Percentiles rank a stretch among this genome's conserved stretches.
These are phyloP conservation scores for Lamellibrachia satsuma DNA, from an alignment of 2,888 invertebrate genomes.

Conservation along the genomic window DNA sequence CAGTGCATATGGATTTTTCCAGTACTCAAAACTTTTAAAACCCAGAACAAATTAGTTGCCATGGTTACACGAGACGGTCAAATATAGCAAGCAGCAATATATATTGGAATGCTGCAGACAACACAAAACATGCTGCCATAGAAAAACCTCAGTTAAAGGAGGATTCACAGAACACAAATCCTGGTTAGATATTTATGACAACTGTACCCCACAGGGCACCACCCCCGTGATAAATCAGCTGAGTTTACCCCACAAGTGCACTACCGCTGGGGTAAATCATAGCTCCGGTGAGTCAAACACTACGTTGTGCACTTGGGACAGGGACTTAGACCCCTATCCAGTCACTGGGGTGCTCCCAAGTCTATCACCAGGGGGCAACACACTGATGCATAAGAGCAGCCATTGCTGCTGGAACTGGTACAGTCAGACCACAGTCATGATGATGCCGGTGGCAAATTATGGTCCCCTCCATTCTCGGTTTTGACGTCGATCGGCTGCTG, in stretches of 20 bases:
- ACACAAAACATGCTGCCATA: background rate
- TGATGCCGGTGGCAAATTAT: background rate
- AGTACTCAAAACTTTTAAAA: background rate
- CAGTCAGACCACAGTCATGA: background rate
- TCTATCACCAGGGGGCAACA: background rate
- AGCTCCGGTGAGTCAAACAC: too few relatives aligned
- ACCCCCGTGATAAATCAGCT: background rate
- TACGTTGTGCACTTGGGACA: background rate
- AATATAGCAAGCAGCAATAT: background rate
- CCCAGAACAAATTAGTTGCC: background rate
- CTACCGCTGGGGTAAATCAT: background rate
- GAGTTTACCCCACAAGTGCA: background rate
- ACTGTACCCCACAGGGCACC: background rate
- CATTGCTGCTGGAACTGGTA: background rate
- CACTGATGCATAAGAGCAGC: background rate
- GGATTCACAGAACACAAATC: background rate
- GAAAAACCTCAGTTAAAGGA: background rate
- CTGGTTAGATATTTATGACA: background rate
- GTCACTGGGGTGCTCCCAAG: background rate
- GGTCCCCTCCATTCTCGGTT: background rate
- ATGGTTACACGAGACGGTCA: background rate
- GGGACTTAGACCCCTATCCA: background rate
- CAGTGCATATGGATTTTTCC: background rate
- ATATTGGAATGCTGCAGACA: background rate
- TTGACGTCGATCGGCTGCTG: conserved; percentile 33